Conservation (phyloP, 2,113 vertebrate genomes). For the Serranochromis macrocephalus region DNA sequence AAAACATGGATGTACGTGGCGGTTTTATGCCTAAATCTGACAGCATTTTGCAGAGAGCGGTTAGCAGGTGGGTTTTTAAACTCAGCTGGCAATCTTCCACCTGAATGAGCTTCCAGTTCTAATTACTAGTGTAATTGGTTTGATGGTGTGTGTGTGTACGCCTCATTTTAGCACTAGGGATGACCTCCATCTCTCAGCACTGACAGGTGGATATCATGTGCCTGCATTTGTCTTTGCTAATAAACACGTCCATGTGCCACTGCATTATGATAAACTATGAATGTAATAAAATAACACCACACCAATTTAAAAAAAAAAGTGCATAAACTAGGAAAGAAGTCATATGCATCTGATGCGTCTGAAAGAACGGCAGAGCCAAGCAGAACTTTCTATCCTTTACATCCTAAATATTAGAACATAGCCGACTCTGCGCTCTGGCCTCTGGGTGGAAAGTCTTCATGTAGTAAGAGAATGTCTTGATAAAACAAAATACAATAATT, state of each 20-base stretch:
- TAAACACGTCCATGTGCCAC: background rate
- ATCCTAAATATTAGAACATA: background rate
- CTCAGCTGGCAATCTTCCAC: constrained; percentile 33
- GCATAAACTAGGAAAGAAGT: background rate
- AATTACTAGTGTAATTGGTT: constrained; percentile 33
- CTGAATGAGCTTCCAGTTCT: constrained; percentile 24
- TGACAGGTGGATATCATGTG: background rate
- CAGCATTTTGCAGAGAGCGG: background rate
- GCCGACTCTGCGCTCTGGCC: background rate
- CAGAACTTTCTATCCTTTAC: background rate
- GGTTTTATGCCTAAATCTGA: background rate
- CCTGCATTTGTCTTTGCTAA: background rate
- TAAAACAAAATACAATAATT: background rate
- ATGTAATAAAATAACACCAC: background rate
- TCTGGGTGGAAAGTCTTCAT: background rate
- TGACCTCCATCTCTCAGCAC: background rate
- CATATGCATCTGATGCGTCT: background rate
- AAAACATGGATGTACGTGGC: background rate
- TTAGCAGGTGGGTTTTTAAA: background rate
- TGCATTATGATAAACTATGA: background rate
- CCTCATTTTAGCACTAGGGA: background rate
- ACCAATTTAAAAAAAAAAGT: background rate
- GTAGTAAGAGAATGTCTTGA: background rate
- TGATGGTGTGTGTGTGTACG: background rate
- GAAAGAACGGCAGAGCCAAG: background rate